Percentiles rank a stretch among this genome's conserved stretches.
phyloP scores from a whole-genome alignment of 2,888 invertebrate genomes.

The Habrosyne pyritoides region DNA sequence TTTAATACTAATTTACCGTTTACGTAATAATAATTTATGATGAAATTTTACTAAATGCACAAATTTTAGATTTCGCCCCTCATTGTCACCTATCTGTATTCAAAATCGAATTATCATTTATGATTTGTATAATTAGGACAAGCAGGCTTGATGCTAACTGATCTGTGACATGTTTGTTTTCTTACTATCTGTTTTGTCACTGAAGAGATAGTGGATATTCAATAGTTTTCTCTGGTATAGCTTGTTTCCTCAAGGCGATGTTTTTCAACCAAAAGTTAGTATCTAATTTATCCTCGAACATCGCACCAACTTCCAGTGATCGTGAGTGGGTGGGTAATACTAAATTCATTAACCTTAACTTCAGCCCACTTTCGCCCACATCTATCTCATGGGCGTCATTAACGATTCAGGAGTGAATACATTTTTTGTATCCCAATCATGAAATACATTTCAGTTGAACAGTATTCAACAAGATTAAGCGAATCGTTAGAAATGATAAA shows the following conservation, averaged over 20 bases:
- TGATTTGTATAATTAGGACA: too few relatives aligned
- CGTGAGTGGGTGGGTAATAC: background rate
- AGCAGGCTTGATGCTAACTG: too few relatives aligned
- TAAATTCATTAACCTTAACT: background rate
- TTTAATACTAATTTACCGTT: background rate
- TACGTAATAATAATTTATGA: background rate
- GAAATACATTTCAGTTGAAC: conserved; percentile 22
- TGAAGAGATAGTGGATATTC: too few relatives aligned
- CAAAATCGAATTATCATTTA: too few relatives aligned
- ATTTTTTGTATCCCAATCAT: background rate
- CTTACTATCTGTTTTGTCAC: too few relatives aligned
- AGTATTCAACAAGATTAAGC: conserved; percentile 44
- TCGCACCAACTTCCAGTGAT: too few relatives aligned
- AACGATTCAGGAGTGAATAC: background rate
- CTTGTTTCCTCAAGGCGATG: too few relatives aligned
- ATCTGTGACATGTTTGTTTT: too few relatives aligned
- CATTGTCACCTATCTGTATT: background rate
- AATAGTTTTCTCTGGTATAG: too few relatives aligned
- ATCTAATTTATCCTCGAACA: too few relatives aligned
- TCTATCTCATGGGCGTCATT: background rate
- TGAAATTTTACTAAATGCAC: background rate
- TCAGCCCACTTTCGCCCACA: background rate
- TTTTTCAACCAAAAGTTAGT: too few relatives aligned
- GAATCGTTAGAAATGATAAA: conserved; percentile 49
- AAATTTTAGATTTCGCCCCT: background rate